These are phyloP conservation scores for Drosophila neutralis DNA, from an alignment of 2,888 invertebrate species.

Conservation along the genomic window DNA sequence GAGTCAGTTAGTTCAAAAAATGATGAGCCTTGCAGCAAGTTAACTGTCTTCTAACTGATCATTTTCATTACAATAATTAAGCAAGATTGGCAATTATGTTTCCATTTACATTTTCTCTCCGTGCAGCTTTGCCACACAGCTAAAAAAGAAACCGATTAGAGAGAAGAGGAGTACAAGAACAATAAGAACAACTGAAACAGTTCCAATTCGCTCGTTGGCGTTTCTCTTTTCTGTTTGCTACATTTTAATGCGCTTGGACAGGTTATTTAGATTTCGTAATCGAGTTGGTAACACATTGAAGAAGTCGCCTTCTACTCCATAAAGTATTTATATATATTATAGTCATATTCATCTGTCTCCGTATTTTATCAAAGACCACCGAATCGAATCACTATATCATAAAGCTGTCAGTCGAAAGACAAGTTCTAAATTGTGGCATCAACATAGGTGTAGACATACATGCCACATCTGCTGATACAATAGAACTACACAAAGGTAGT, in stretches of 20 bases:
- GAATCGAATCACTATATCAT: not conserved
- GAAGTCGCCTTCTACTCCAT: not conserved
- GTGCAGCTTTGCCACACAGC: constrained; percentile 19
- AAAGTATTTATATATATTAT: not conserved
- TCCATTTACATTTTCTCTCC: not conserved
- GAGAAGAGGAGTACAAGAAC: constrained; percentile 4
- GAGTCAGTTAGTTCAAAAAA: not conserved
- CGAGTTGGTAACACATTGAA: not conserved
- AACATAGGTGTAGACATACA: not conserved
- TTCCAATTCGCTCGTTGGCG: constrained; percentile 54
- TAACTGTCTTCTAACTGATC: not conserved
- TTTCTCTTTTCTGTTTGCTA: constrained; percentile 19
- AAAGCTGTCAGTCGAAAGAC: not conserved
- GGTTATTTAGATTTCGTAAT: not conserved
- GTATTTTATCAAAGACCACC: not conserved
- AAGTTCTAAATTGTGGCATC: not conserved
- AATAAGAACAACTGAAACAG: constrained; percentile 14
- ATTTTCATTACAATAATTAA: not conserved
- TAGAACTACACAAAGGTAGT: not conserved
- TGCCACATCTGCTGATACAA: not conserved
- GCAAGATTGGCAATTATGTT: not conserved
- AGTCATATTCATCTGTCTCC: not conserved
- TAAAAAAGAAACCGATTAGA: constrained; percentile 23
- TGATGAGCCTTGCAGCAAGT: not conserved
- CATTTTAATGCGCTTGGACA: not conserved